phyloP scores from a whole-genome alignment of 2,888 invertebrate species.

The Acrobasis suavella region DNA sequence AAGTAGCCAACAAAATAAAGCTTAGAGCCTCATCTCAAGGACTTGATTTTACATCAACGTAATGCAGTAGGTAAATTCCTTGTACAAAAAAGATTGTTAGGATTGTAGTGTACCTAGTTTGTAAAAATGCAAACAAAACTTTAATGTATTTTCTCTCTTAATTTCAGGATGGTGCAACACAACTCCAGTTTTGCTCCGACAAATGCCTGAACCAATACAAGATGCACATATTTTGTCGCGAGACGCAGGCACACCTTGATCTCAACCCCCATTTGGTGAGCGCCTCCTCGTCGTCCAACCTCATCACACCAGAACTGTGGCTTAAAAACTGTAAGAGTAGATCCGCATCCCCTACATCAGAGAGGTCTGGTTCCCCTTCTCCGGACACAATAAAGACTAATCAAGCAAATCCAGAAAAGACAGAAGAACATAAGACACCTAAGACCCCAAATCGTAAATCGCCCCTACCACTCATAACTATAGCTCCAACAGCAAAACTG shows the following conservation, averaged over 20 bases:
- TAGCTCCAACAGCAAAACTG: slow-evolving; percentile 85
- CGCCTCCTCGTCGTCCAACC: slow-evolving; percentile 72
- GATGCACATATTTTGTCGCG: slow-evolving; percentile 97
- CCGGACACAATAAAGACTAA: slow-evolving; percentile 55
- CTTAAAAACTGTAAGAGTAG: slow-evolving; percentile 89
- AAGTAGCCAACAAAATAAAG: too few species aligned
- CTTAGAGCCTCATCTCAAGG: too few species aligned
- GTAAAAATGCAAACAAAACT: neutral
- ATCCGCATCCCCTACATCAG: slow-evolving; percentile 83
- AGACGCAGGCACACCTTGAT: slow-evolving; percentile 95
- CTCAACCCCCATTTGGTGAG: slow-evolving; percentile 88
- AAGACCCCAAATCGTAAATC: slow-evolving; percentile 63
- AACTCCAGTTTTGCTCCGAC: slow-evolving; percentile 95
- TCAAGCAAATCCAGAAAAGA: slow-evolving; percentile 46
- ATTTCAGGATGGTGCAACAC: slow-evolving; percentile 92
- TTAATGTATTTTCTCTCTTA: slow-evolving; percentile 20
- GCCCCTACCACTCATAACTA: slow-evolving; percentile 84
- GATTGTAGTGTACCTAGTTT: too few species aligned
- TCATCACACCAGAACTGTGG: slow-evolving; percentile 97
- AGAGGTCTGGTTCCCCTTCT: slow-evolving; percentile 80
- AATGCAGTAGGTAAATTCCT: too few species aligned
- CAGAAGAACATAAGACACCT: slow-evolving; percentile 48
- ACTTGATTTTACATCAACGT: too few species aligned
- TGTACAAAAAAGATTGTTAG: too few species aligned
- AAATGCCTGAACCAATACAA: slow-evolving; percentile 98